These are phyloP conservation scores for Schizothorax lantsangensis DNA, from an alignment of 2,797 vertebrate genomes.

Conservation along the genomic window DNA sequence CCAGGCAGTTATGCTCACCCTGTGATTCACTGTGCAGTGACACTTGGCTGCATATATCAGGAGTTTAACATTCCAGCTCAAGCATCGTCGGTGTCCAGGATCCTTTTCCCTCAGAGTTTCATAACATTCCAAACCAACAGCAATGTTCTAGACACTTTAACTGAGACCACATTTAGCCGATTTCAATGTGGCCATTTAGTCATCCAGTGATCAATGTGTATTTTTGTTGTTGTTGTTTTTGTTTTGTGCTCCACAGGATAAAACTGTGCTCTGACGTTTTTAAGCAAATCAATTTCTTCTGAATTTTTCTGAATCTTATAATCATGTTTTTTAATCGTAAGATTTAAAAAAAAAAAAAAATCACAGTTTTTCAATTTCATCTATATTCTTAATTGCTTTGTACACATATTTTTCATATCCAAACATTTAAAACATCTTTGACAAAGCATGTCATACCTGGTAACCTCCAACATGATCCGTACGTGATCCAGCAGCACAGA, in stretches of 20 bases:
- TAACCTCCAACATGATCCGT: constrained; percentile 81
- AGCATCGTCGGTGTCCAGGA: background rate
- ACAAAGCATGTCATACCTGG: constrained; percentile 78
- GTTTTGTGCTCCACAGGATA: constrained; percentile 1
- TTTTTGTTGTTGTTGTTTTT: background rate
- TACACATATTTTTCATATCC: background rate
- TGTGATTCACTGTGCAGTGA: constrained; percentile 26
- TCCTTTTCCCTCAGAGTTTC: constrained; percentile 15
- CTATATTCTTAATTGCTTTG: background rate
- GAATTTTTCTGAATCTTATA: background rate
- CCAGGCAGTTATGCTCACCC: background rate
- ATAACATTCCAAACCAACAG: background rate
- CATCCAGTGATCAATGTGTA: background rate
- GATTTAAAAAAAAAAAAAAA: background rate
- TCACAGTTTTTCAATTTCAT: background rate
- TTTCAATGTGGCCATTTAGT: constrained; percentile 1
- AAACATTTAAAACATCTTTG: background rate
- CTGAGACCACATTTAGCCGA: constrained; percentile 4
- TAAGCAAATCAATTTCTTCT: background rate
- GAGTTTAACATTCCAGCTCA: constrained; percentile 41
- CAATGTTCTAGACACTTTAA: constrained; percentile 10
- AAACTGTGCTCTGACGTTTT: background rate
- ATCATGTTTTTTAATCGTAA: background rate
- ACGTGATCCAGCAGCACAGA: constrained; percentile 84
- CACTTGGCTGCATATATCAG: constrained; percentile 22